Evolutionary conservation across 1,140 invertebrate genomes (phyloP), one percentile per base, ranked within the genome.

Genomic region (Tetramorium simillimum): DNA sequence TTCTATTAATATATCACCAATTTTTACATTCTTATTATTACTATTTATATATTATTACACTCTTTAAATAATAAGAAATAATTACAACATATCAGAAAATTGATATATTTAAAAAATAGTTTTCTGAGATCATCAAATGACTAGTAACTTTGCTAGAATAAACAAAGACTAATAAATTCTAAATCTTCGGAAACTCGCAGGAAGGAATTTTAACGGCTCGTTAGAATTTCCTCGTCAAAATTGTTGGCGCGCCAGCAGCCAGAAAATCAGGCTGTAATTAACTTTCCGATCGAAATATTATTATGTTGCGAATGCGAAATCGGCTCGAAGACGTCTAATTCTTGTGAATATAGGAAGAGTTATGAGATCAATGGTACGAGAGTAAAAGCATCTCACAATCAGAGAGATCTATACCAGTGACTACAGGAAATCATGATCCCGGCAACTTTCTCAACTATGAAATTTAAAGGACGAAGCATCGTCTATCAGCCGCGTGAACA

Each of bases 391-490:
- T 72, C 33, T 21, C 63, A 10, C 63, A 10, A 10, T 10, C n/a
- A n/a, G n/a, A n/a, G 21, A 21, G 5, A 16, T 6, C 58, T 46
- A n/a, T 12, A 28, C 40, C 40, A 33, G 14, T 46, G 16, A 69
- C 33, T 37, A 28, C 21, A 56, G 12, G 28, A 18, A 62, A 78
- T 78, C 51, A 72, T 67, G 18, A 81, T 58, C 51, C 51, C 63
- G 21, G 24, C 37, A 72, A 82, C 65, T 82, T 82, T 82, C 78
- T 82, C 78, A 56, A 21, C 51, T 82, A 65, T 51, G 37, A 72
- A 72, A 72, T 72, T 82, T 82, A 46, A 82, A 82, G 37, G 65
- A 82, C 37, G 14, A 43, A 7, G 18, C 65, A 24, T 43, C 28
- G 6, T 80, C 51, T 21, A 56, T 18, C 37, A 16, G 4, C n/a